Base-by-base conservation (phyloP, 1,140 invertebrate species). In the Ladona fulva region DNA sequence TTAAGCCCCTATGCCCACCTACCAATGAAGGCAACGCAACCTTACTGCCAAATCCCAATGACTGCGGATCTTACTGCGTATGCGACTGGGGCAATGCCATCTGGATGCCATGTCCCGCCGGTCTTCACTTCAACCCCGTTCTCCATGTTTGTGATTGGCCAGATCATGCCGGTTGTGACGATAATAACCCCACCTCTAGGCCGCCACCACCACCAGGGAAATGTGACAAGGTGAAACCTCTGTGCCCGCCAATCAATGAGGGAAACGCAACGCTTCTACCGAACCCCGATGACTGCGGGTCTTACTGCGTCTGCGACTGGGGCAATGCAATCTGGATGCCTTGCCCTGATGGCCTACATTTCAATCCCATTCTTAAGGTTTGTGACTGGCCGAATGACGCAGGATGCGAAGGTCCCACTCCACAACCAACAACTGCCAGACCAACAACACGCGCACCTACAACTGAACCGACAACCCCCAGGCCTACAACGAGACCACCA, bases 241-340 rank as follows among this genome's bases (percentile, higher is more conserved):
- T 19, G 12, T 66, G 52, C n/a, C 52, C 52, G 5, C 16, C 52
- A 22, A 22, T 5, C 16, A 66, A 66, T 22, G 74, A 3, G 5
- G 52, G 52, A 16, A 22, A 25, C 8, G 74, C 74, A 3, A 75
- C 24, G 5, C 74, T 79, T 74, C 42, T 82, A 44, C 80, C 83
- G 3, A 79, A 84, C 77, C 80, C 82, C 19, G 37, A 75, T n/a
- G 77, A 80, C 22, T 84, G 83, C 74, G 74, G 25, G 42, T 76
- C 66, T 12, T 84, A 82, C 78, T 84, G 84, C 78, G 79, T 81
- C 10, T 86, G 85, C 78, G 80, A 82, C 14, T 79, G 84, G 24
- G 84, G 84, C 0, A 66, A 22, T 24, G 78, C 78, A 11, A 77
- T 83, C 37, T 66, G 81, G 0, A 80, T 82, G 14, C 24, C 76